These are phyloP conservation scores for Chrysomela aeneicollis DNA, from an alignment of 2,888 invertebrate genomes.

Conservation along the genomic window DNA sequence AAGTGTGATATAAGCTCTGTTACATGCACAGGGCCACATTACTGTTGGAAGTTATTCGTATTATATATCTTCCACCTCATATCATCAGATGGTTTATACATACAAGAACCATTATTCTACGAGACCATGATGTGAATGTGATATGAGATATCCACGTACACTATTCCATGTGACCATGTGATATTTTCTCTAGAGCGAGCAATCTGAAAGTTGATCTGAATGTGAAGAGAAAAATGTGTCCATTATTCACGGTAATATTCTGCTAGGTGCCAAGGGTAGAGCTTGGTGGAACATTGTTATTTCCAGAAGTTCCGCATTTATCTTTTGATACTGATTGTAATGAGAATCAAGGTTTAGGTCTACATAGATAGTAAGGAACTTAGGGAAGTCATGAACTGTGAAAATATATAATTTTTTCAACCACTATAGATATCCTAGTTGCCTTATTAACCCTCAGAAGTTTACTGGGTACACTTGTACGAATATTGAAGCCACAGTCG, in stretches of 20 bases:
- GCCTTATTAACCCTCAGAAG: too few relatives aligned
- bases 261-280: neutral
- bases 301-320: neutral
- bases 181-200: neutral
- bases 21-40: conserved; percentile 23
- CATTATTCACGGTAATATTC: neutral
- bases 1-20: conserved; percentile 35
- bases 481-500: too few relatives aligned
- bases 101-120: neutral
- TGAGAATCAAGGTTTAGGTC: too few relatives aligned
- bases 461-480: too few relatives aligned
- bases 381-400: too few relatives aligned
- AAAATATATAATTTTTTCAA: too few relatives aligned
- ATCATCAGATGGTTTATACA: neutral
- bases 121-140: neutral
- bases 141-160: neutral
- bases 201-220: neutral
- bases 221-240: neutral
- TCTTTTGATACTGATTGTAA: too few relatives aligned
- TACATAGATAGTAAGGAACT: too few relatives aligned
- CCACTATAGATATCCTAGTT: too few relatives aligned
- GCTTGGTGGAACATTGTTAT: neutral
- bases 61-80: neutral
- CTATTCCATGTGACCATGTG: neutral
- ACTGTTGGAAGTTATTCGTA: conserved; percentile 26